Percentiles rank a stretch among this genome's conserved stretches.
These are phyloP conservation scores for Muscidifurax raptorellus DNA, from an alignment of 1,140 invertebrate genomes.

Conservation along the genomic window DNA sequence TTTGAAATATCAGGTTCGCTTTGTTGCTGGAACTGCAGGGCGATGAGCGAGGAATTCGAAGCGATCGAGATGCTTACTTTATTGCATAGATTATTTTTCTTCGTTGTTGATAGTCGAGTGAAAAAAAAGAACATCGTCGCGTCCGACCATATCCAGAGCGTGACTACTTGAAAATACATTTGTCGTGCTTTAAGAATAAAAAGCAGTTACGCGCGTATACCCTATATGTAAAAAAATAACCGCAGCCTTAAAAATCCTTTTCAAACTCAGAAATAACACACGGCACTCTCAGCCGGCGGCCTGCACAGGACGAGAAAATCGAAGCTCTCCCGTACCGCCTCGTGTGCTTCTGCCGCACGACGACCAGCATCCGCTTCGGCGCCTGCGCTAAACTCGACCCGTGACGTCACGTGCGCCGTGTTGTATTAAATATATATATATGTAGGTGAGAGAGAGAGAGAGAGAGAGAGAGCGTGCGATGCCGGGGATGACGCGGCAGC, in stretches of 20 bases:
- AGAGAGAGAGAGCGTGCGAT: not conserved
- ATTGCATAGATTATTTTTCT: too few relatives aligned
- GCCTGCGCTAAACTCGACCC: not conserved
- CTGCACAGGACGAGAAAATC: conserved; percentile 21
- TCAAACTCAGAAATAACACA: conserved; percentile 9
- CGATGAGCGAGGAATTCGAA: not conserved
- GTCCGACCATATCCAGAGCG: not conserved
- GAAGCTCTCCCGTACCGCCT: not conserved
- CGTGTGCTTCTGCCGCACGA: not conserved
- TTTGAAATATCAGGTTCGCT: not conserved
- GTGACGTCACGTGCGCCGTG: conserved; percentile 7
- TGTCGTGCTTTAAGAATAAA: too few relatives aligned
- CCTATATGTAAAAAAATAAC: too few relatives aligned
- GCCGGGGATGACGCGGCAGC: conserved; percentile 1
- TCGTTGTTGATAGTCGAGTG: too few relatives aligned
- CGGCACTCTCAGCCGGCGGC: not conserved
- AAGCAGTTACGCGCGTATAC: too few relatives aligned
- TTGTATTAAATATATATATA: not conserved
- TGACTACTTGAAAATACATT: not conserved
- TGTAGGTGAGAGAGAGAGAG: too few relatives aligned
- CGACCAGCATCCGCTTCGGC: not conserved
- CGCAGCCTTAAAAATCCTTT: not conserved
- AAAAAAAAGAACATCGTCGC: not conserved
- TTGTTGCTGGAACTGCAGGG: not conserved
- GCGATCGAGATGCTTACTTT: too few relatives aligned